These are phyloP conservation scores for Acanthurus tractus DNA, from an alignment of 2,797 vertebrate species.

Conservation along the genomic window DNA sequence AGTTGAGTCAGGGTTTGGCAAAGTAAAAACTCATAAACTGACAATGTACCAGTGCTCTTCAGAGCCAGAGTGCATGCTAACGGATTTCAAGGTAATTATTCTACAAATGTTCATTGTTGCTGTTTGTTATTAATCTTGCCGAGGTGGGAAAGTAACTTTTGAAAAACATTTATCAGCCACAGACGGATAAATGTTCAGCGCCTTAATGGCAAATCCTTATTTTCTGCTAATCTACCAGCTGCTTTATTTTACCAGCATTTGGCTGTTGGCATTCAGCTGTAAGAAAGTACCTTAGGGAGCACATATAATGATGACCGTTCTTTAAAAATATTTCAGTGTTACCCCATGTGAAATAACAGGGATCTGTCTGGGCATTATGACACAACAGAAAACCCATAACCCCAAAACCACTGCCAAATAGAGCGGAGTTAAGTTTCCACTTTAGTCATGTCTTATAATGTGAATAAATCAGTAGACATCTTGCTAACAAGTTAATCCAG, in stretches of 20 bases:
- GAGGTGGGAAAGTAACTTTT: too few relatives aligned
- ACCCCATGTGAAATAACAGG: neutral
- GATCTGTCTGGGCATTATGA: neutral
- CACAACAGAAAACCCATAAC: neutral
- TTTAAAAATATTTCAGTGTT: constrained; percentile 17
- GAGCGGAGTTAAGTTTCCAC: constrained; percentile 12
- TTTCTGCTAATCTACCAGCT: too few relatives aligned
- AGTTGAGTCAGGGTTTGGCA: constrained; percentile 17
- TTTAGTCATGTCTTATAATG: constrained; percentile 4
- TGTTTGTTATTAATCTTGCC: constrained; percentile 10
- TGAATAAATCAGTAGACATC: constrained; percentile 33
- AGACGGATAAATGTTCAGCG: too few relatives aligned
- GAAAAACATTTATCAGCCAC: too few relatives aligned
- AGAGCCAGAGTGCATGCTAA: neutral
- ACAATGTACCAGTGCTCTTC: neutral
- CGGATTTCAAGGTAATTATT: constrained; percentile 10
- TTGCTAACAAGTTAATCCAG: constrained; percentile 44
- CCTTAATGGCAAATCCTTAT: too few relatives aligned
- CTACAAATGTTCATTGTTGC: neutral
- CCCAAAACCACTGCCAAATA: constrained; percentile 3
- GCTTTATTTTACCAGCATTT: too few relatives aligned
- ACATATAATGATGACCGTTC: constrained; percentile 7
- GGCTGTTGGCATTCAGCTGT: neutral
- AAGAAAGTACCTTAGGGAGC: constrained; percentile 1
- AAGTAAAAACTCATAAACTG: constrained; percentile 25